Base-by-base conservation (phyloP, 1,140 invertebrate genomes). In the Dreissena polymorpha region DNA sequence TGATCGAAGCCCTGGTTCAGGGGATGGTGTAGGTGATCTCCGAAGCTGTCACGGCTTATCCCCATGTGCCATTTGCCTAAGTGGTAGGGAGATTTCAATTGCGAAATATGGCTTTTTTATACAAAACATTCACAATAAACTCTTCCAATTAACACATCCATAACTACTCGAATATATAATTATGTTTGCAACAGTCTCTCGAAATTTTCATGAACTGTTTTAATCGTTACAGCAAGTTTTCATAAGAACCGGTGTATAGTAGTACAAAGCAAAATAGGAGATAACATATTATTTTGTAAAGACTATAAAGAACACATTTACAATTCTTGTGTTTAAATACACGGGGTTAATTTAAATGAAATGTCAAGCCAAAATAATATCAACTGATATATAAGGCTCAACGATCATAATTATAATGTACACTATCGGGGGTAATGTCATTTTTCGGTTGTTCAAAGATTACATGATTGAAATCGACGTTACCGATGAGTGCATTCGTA, bases 11-110 rank as follows among this genome's bases (percentile, higher is more conserved):
- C 84, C n/a, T 84, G 85, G 60, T 71, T 82, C 14, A 80, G 50
- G 6, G 80, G 86, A 60, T 86, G 86, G 13, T 68, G 50, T 21
- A 60, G 53, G 55, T 79, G 39, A 21, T 86, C 67, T 25, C 71
- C 70, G 55, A 63, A 72, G 12, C 68, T 49, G n/a, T 71, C 49
- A 10, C 18, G 18, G 69, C 67, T 78, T 55, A 63, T 50, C 10
- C 85, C 85, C 7, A 81, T 72, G 65, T 86, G 85, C 85, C 85
- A 86, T 60, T 86, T 86, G 39, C 85, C 85, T 86, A 68, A 3
- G 74, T 23, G 63, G 49, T 0, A 64, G 21, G 25, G 6, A 69
- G 27, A 39, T 39, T 39, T 39, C 39, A 39, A 39, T 39, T n/a
- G 18, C 18, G 10, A 63, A 21, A 25, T 63, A 63, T 63, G 10